Evolutionary conservation across 2,888 invertebrate species (phyloP), one percentile per base, ranked within the genome.

Genomic region (Dorcus parallelipipedus): DNA sequence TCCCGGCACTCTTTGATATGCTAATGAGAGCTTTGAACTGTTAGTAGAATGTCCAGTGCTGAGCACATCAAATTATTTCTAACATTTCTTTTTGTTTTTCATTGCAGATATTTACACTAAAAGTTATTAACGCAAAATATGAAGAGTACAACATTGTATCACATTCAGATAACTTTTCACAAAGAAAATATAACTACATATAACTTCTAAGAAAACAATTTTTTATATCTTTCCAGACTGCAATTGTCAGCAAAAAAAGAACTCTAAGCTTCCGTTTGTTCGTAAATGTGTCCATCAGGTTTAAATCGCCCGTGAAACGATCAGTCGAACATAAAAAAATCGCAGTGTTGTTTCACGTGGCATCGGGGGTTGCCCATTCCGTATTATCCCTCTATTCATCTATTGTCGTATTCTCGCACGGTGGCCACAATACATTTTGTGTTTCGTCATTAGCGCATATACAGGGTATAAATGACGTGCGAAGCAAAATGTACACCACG

Each of bases 1-100:
- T 70, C 69, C 64, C 64, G 63, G 65, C 62, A 64, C 69, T 70
- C 73, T 74, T 74, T 73, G 73, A 73, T 73, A 74, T 74, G 74
- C 67, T 71, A 74, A 74, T 73, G 60, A 53, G 52, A 60, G 70
- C 71, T 72, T 73, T 73, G 70, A 71, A 64, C 60, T 59, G 63
- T 33, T 33, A 33, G 26, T 4, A 49, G 52, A 52, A 53, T 60
- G 56, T 60, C 60, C 59, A 59, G 56, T 55, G 45, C 59, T 52
- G 59, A 56, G 59, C 55, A 59, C 59, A 59, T 45, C 43, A 49
- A 55, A 59, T 59, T 55, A 56, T 56, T 54, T 33, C 26, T 33
- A 33, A 33, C 26, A 33, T 33, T 33, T 33, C 6, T 4, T 33
- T 33, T 33, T 33, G 26, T 33, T 20, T 20, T 20, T 20, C 20